Evolutionary conservation across 2,888 invertebrate genomes (phyloP).

Genomic region (Metallyticus violacea): DNA sequence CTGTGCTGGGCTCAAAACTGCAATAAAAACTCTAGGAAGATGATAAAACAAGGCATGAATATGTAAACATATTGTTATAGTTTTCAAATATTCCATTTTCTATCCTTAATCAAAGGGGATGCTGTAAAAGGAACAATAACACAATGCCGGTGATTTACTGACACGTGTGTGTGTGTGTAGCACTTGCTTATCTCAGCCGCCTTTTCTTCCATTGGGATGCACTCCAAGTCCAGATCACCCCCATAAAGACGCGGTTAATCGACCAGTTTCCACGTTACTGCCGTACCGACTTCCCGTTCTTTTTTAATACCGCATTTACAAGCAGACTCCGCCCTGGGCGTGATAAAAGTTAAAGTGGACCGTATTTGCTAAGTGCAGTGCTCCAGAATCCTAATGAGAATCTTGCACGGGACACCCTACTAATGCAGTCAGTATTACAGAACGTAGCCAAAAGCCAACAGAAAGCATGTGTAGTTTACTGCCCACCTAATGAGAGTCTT

Average conservation of each 20-base stretch:
- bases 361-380: background rate
- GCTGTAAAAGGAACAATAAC: background rate
- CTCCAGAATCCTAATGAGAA: background rate
- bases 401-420: background rate
- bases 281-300: background rate
- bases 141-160: background rate
- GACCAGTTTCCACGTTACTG: background rate
- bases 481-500: no score
- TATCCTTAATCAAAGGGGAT: background rate
- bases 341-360: background rate
- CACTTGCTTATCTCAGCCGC: background rate
- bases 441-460: background rate
- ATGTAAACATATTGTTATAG: no score
- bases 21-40: no score
- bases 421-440: background rate
- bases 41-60: no score
- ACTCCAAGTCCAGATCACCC: background rate
- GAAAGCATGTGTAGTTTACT: background rate
- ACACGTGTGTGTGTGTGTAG: background rate
- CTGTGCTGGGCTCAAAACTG: no score
- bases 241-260: background rate
- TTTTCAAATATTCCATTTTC: no score
- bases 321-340: background rate
- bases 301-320: background rate
- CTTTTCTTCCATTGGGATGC: no score